Evolutionary conservation across 2,113 vertebrate genomes (phyloP).

Genomic region (Crotalus horridus): DNA sequence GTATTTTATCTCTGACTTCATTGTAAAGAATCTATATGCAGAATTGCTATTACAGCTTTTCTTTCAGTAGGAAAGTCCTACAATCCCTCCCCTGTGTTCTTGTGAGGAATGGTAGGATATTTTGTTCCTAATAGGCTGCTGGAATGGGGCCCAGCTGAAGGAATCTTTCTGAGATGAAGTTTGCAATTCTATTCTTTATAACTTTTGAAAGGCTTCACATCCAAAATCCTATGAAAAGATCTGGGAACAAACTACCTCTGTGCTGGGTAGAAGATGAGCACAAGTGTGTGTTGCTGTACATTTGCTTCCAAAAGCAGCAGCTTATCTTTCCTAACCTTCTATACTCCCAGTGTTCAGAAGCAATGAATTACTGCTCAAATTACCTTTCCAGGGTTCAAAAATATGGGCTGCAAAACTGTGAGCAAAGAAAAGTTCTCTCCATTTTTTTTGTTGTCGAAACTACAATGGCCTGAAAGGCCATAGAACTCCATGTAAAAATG

Average conservation of each 20-base stretch:
- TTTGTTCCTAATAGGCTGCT: neutral
- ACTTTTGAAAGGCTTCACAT: neutral
- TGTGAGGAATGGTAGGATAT: neutral
- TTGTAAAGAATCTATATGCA: neutral
- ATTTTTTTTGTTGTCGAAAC: neutral
- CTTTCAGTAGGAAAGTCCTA: neutral
- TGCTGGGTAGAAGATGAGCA: neutral
- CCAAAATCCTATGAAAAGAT: neutral
- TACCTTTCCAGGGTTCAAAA: neutral
- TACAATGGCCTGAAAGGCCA: neutral
- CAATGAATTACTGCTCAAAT: neutral
- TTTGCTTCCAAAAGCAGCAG: neutral
- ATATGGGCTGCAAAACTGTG: neutral
- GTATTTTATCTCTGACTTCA: neutral
- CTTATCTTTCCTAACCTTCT: neutral
- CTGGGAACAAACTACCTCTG: neutral
- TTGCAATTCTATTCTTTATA: neutral
- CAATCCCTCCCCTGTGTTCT: neutral
- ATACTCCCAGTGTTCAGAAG: neutral
- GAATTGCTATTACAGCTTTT: neutral
- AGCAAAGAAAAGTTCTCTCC: neutral
- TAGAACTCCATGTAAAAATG: neutral
- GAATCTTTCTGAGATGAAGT: neutral
- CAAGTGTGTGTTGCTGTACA: neutral
- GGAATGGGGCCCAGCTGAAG: neutral